These are phyloP conservation scores for Aptenodytes forsteri DNA, from an alignment of 2,113 vertebrate genomes.

Conservation along the genomic window DNA sequence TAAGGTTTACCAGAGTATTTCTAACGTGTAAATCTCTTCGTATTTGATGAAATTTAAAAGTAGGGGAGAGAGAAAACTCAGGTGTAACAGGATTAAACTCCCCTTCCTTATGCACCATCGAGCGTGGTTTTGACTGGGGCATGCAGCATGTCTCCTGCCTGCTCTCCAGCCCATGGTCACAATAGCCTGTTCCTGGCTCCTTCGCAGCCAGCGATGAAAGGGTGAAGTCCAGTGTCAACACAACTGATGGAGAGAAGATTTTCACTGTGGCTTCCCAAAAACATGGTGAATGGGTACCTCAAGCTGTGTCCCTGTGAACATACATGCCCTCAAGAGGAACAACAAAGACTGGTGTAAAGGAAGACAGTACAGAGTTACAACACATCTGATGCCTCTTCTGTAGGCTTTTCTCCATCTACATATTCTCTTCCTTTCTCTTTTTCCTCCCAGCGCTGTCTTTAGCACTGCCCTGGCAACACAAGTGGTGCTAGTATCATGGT, in stretches of 20 bases:
- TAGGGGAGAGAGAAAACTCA: background rate
- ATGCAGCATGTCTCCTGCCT: background rate
- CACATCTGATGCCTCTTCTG: background rate
- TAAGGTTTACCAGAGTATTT: background rate
- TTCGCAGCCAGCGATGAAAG: background rate
- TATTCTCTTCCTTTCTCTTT: background rate
- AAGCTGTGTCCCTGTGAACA: background rate
- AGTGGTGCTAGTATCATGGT: slow-evolving; percentile 23
- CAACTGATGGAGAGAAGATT: background rate
- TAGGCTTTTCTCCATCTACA: background rate
- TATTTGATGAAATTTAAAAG: background rate
- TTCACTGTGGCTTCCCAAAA: background rate
- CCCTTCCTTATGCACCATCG: rapidly evolving
- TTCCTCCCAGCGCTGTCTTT: background rate
- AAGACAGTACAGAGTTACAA: background rate
- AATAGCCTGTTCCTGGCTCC: background rate
- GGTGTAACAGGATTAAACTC: background rate
- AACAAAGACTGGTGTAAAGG: background rate
- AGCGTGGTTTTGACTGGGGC: background rate
- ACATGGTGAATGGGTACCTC: background rate
- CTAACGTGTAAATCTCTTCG: background rate
- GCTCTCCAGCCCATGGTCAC: background rate
- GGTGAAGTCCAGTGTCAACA: background rate
- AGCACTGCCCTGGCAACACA: background rate
- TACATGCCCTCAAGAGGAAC: background rate